Conservation (phyloP, 2,113 vertebrate species). For the Melanostigma gelatinosum region DNA sequence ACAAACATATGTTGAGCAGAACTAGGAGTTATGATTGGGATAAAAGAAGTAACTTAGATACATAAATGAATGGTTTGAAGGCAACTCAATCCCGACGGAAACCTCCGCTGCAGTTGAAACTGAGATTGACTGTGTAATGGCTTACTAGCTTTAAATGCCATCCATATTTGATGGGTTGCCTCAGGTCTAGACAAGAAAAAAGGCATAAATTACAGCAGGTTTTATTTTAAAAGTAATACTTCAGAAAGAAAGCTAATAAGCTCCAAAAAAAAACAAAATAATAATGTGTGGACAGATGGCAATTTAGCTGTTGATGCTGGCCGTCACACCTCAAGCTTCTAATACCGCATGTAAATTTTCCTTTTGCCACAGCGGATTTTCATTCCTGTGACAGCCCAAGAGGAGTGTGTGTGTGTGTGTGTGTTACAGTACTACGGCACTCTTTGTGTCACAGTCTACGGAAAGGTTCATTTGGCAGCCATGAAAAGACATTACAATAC, state of each 20-base stretch:
- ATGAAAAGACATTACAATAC: constrained; percentile 57
- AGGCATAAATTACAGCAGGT: constrained; percentile 45
- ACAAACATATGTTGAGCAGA: not conserved
- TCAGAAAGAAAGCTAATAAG: constrained; percentile 41
- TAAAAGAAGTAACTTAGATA: not conserved
- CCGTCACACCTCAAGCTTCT: constrained; percentile 52
- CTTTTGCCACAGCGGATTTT: constrained; percentile 32
- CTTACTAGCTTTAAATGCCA: constrained; percentile 38
- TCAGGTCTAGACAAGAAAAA: constrained; percentile 24
- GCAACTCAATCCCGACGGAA: not conserved
- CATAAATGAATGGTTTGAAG: not conserved
- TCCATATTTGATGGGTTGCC: constrained; percentile 61
- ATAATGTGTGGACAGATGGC: constrained; percentile 32
- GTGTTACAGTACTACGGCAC: constrained; percentile 6
- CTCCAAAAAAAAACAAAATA: not conserved
- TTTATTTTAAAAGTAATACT: constrained; percentile 39
- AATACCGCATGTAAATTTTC: constrained; percentile 55
- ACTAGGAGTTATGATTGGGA: not conserved
- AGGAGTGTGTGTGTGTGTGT: constrained; percentile 20
- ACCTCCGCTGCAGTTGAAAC: constrained; percentile 15
- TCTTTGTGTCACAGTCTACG: constrained; percentile 53
- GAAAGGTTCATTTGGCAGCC: constrained; percentile 56
- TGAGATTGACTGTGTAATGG: constrained; percentile 25
- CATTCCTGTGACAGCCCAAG: constrained; percentile 39
- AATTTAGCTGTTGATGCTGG: constrained; percentile 47